Conservation (phyloP, 53 echinoderm and acorn worm genomes). For the Zoroaster sp. region DNA sequence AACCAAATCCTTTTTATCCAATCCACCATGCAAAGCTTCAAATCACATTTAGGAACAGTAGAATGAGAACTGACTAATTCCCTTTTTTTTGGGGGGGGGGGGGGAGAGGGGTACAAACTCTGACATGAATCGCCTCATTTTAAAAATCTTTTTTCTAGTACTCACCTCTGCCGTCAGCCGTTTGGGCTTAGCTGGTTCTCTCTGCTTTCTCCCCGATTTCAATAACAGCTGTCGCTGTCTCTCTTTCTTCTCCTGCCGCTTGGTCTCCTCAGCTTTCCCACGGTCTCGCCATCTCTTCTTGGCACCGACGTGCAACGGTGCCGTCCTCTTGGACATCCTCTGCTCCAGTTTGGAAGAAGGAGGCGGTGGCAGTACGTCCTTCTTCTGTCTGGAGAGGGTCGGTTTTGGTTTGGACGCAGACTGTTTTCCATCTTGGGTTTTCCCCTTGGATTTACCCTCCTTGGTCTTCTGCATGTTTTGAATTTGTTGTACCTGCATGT, state of each 20-base stretch:
- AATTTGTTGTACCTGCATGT: slow-evolving; percentile 1
- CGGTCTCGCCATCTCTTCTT: slow-evolving; percentile 69
- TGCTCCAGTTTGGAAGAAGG: slow-evolving; percentile 57
- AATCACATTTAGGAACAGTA: too few relatives aligned
- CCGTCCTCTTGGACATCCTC: slow-evolving; percentile 42
- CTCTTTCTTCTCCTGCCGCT: slow-evolving; percentile 55
- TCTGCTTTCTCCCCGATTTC: slow-evolving; percentile 20
- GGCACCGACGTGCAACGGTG: slow-evolving; percentile 65
- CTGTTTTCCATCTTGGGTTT: not conserved
- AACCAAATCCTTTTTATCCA: too few relatives aligned
- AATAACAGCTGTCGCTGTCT: slow-evolving; percentile 39
- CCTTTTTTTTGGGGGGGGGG: too few relatives aligned
- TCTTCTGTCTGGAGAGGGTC: not conserved
- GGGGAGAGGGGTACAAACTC: not conserved
- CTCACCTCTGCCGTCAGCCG: slow-evolving; percentile 42
- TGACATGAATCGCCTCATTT: too few relatives aligned
- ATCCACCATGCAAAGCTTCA: too few relatives aligned
- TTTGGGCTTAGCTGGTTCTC: slow-evolving; percentile 37
- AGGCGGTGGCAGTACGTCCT: slow-evolving; percentile 24
- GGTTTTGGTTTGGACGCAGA: not conserved
- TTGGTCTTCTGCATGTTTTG: slow-evolving; percentile 1
- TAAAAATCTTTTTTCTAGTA: too few relatives aligned
- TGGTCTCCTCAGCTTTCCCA: slow-evolving; percentile 64
- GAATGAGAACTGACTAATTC: too few relatives aligned
- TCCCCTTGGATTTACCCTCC: not conserved